Evolutionary conservation across 2,113 vertebrate species (phyloP), one percentile per base, ranked within the genome.

Genomic region (Empidonax alnorum): DNA sequence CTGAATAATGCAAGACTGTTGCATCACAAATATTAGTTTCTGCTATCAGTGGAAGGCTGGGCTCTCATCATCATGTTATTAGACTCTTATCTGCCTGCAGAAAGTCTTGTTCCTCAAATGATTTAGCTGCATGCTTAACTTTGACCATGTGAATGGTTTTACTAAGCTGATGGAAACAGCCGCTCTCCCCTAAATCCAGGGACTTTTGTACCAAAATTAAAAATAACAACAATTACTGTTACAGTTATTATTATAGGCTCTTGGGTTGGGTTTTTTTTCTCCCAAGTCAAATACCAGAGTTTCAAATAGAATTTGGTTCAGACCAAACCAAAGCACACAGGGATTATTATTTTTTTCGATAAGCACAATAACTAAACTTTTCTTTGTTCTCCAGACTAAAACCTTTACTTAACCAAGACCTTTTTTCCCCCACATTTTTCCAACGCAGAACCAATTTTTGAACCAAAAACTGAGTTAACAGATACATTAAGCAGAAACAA

Each of bases 21-120:
- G 78, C 93, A 95, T 93, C 95, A 93, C 92, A 88, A 94, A 96
- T 93, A 95, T 81, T 93, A 88, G 93, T 82, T 95, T 94, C 94
- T 95, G 91, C 87, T 94, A 47, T 86, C 89, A 22, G 58, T 90
- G 58, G 72, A 77, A 80, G 85, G 33, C 84, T 94, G 89, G 77
- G 87, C 84, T 85, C 90, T 89, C 94, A 46, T 69, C 93, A 22
- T 75, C 6, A 0, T 53, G 53, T 68, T 93, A 89, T 91, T 87
- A 89, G 78, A 87, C 74, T 93, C 71, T 96, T 95, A 95, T 87
- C 94, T 87, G 87, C 84, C 78, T 44, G 77, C 80, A 93, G 85
- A 94, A 97, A 85, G 58, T 33, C 87, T 94, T 81, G 87, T 74
- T 93, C 90, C 75, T 88, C 85, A 59, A 33, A 86, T 59, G 87